These are phyloP conservation scores for Tragopan temminckii DNA, from an alignment of 2,797 vertebrate species.

Conservation along the genomic window DNA sequence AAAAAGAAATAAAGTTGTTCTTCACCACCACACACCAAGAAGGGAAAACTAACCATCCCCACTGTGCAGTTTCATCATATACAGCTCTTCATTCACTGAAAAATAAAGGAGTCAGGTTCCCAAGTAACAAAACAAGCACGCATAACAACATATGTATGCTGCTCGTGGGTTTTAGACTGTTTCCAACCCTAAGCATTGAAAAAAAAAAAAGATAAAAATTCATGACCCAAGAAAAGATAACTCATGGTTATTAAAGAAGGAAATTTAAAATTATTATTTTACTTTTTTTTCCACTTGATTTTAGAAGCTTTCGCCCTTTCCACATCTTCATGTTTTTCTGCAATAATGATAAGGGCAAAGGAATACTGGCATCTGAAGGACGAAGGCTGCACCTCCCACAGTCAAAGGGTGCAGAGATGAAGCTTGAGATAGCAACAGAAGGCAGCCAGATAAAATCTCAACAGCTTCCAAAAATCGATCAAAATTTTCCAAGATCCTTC, in stretches of 20 bases:
- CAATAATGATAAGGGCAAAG: background rate
- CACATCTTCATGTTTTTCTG: background rate
- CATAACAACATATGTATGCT: background rate
- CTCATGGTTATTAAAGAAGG: background rate
- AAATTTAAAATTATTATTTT: background rate
- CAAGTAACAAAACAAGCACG: background rate
- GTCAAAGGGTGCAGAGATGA: background rate
- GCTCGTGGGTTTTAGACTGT: background rate
- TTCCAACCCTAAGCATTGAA: background rate
- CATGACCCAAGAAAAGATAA: background rate
- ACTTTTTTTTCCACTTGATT: background rate
- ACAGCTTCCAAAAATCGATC: background rate
- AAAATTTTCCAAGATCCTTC: background rate
- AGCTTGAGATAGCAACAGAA: background rate
- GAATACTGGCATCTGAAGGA: background rate
- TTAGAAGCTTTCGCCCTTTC: background rate
- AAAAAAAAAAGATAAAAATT: background rate
- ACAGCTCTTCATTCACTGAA: background rate
- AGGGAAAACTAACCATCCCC: background rate
- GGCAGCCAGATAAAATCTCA: background rate
- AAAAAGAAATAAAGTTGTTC: background rate
- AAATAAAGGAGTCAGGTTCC: background rate
- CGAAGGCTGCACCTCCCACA: background rate
- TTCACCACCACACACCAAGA: background rate
- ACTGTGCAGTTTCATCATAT: background rate